Percentiles rank a stretch among this genome's conserved stretches.
These are phyloP conservation scores for Penaeus indicus DNA, from an alignment of 1,140 invertebrate species.

Conservation along the genomic window DNA sequence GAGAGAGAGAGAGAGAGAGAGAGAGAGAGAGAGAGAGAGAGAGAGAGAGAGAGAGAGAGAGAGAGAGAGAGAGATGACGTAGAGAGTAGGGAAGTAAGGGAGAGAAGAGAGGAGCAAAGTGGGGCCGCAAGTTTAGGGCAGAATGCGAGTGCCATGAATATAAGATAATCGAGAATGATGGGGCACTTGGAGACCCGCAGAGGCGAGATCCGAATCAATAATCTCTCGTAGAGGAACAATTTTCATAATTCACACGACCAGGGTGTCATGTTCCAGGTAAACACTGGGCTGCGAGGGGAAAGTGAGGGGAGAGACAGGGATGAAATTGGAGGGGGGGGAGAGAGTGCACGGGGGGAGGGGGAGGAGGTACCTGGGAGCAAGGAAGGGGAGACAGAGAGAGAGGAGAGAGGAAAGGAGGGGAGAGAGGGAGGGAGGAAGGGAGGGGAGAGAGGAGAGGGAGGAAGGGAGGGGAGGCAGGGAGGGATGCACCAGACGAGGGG, in stretches of 20 bases:
- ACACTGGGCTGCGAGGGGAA: background rate
- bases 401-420: background rate
- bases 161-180: too few species aligned
- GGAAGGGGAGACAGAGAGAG: background rate
- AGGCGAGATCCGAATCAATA: too few species aligned
- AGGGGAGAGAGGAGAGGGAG: background rate
- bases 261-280: too few species aligned
- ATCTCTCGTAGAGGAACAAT: too few species aligned
- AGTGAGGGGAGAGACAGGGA: background rate
- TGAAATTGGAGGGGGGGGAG: background rate
- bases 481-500: conserved; percentile 14
- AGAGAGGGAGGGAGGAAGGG: background rate
- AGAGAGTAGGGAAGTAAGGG: background rate
- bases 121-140: too few species aligned
- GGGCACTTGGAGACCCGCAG: too few species aligned
- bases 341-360: background rate
- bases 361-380: background rate
- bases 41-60: conserved; percentile 33
- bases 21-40: conserved; percentile 19
- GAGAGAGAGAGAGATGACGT: conserved; percentile 1
- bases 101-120: background rate
- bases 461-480: background rate
- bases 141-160: too few species aligned
- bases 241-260: too few species aligned
- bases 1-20: background rate